These are phyloP conservation scores for Thalassophryne amazonica DNA, from an alignment of 2,797 vertebrate genomes.

Conservation along the genomic window DNA sequence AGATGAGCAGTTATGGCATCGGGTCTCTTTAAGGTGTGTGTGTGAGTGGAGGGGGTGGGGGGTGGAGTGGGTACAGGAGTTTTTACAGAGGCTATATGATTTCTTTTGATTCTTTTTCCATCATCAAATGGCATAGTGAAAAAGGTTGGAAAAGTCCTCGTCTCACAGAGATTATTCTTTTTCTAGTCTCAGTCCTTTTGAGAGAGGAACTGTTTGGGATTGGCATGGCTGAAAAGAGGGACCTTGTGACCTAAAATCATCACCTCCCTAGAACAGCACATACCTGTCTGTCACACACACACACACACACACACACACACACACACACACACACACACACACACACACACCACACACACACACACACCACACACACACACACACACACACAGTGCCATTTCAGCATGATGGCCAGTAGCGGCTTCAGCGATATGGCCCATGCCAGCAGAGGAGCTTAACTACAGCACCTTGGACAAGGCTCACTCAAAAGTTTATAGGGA, in stretches of 20 bases:
- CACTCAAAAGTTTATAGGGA: constrained; percentile 41
- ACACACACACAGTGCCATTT: constrained; percentile 28
- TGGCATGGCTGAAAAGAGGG: constrained; percentile 14
- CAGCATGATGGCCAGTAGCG: constrained; percentile 50
- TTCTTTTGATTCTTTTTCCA: background rate
- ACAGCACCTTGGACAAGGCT: constrained; percentile 56
- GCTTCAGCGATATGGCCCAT: constrained; percentile 35
- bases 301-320: background rate
- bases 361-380: background rate
- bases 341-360: background rate
- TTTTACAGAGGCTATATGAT: background rate
- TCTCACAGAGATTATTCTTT: constrained; percentile 21
- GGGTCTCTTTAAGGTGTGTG: too few relatives aligned
- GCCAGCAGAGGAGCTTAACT: constrained; percentile 58
- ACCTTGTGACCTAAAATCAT: constrained; percentile 29
- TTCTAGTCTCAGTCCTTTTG: constrained; percentile 21
- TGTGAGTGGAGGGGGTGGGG: too few relatives aligned
- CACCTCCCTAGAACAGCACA: constrained; percentile 13
- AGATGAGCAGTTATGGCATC: too few relatives aligned
- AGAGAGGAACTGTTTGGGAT: constrained; percentile 22
- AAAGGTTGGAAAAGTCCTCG: constrained; percentile 20
- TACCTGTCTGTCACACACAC: constrained; percentile 20
- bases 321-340: background rate
- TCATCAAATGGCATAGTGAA: constrained; percentile 18
- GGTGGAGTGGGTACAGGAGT: background rate